phyloP scores from a whole-genome alignment of 2,888 invertebrate species.

The Cecidostiba fungosa region DNA sequence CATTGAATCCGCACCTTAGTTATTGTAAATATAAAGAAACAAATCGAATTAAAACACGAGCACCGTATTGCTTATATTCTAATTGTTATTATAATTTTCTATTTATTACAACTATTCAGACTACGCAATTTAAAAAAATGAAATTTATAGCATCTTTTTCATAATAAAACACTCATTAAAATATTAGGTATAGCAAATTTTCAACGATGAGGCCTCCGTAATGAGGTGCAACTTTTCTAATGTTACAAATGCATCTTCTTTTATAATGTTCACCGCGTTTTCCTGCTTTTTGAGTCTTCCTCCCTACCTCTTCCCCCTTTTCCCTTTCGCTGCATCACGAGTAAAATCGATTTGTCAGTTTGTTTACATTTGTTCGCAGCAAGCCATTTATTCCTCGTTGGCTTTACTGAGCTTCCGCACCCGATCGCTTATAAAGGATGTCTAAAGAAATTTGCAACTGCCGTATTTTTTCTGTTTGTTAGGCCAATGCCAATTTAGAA shows the following conservation, averaged over 20 bases:
- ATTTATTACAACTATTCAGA: too few species aligned
- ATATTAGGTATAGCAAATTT: background rate
- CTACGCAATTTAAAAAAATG: too few species aligned
- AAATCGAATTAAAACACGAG: too few species aligned
- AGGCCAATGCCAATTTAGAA: background rate
- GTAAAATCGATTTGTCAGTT: constrained; percentile 54
- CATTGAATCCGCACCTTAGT: too few species aligned
- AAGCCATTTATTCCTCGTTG: constrained; percentile 40
- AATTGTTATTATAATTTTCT: too few species aligned
- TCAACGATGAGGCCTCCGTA: background rate
- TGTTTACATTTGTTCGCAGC: constrained; percentile 52
- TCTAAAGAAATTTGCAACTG: background rate
- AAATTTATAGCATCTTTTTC: too few species aligned
- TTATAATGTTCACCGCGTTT: background rate
- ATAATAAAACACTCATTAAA: background rate
- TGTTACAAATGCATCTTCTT: background rate
- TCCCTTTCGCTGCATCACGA: constrained; percentile 14
- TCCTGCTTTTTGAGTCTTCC: background rate
- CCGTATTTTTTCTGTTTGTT: background rate
- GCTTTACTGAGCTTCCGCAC: constrained; percentile 11
- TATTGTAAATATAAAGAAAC: too few species aligned
- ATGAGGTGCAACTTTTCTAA: too few species aligned
- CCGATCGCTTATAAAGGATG: background rate
- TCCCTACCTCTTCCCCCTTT: background rate
- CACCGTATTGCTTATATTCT: too few species aligned